Percentiles rank a stretch among this genome's conserved stretches.
Evolutionary conservation across 2,888 invertebrate genomes (phyloP).

Genomic region (Nezara viridula): DNA sequence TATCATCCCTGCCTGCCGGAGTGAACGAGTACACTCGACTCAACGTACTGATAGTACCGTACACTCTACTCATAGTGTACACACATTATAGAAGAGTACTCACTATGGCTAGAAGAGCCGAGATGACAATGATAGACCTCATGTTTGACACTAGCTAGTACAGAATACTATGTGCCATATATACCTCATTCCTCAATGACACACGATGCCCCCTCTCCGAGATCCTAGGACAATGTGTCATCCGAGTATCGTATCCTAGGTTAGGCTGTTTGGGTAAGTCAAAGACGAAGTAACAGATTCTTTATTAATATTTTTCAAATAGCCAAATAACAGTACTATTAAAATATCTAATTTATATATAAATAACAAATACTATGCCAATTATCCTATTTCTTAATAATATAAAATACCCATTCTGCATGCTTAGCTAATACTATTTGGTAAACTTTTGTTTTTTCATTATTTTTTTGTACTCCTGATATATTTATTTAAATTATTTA

Average conservation of each 20-base stretch:
- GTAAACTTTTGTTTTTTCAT: too few species aligned
- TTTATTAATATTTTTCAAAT: too few species aligned
- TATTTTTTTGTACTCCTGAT: too few species aligned
- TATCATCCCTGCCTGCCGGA: background rate
- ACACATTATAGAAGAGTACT: background rate
- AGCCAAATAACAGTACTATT: too few species aligned
- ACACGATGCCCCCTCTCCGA: background rate
- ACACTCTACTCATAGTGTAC: background rate
- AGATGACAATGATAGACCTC: slow-evolving; percentile 13
- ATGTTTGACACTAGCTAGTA: slow-evolving; percentile 10
- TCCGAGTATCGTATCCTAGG: background rate
- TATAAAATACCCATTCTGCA: too few species aligned
- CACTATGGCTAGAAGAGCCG: slow-evolving; percentile 38
- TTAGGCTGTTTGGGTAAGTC: background rate
- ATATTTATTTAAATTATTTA: too few species aligned
- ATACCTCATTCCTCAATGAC: slow-evolving; percentile 16
- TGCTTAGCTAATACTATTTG: too few species aligned
- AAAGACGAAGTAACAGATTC: too few species aligned
- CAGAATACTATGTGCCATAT: slow-evolving; percentile 32
- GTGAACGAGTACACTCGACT: too few species aligned
- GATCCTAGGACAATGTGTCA: background rate
- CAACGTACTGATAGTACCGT: background rate
- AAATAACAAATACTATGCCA: too few species aligned
- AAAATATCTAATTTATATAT: too few species aligned
- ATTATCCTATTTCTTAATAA: too few species aligned